Base-by-base conservation (phyloP, 2,888 invertebrate genomes). In the Netelia fuscicornis region DNA sequence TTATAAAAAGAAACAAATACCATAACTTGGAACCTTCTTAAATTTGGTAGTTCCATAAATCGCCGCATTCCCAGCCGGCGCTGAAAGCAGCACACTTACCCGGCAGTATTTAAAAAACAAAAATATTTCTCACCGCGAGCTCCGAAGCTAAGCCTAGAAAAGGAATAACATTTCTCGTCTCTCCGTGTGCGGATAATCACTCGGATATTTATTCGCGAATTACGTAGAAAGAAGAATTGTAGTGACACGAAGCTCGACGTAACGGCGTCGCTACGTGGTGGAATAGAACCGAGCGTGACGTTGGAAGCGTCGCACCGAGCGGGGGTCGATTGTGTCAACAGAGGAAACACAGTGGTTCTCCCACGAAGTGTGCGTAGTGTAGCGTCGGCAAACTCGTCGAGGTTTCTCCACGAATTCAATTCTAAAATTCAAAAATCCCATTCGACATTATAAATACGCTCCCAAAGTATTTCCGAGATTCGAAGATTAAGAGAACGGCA, bases 301-400 rank as follows among this genome's bases (percentile, higher is more conserved):
- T 67, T 81, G 71, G 84, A 17, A 79, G 85, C 64, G 83, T 86
- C 85, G 84, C 84, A 85, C 84, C 82, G 81, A 78, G 75, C 83
- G 81, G 86, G 89, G 89, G 88, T 90, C 90, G 89, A 90, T 90
- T 90, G 86, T 89, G 89, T 90, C 88, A 90, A 90, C 89, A 88
- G 65, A 81, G 86, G 83, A 81, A 58, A 78, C 83, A 81, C 89
- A 89, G 88, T 88, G 89, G 89, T 89, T 87, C 89, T 88, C 88
- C 86, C 76, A 83, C 82, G 83, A 62, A 70, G 37, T 80, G 58
- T 56, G 17, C 60, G 25, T 65, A 17, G 17, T 1, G 2, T 58
- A 10, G 17, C 20, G 20, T 30, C 3, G 30, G 6, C 30, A 58
- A 9, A 58, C 17, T 78, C 68, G 54, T 78, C 84, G 64, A 52